These are phyloP conservation scores for Drosophila buzzatii DNA, from an alignment of 2,888 invertebrate genomes.

Conservation along the genomic window DNA sequence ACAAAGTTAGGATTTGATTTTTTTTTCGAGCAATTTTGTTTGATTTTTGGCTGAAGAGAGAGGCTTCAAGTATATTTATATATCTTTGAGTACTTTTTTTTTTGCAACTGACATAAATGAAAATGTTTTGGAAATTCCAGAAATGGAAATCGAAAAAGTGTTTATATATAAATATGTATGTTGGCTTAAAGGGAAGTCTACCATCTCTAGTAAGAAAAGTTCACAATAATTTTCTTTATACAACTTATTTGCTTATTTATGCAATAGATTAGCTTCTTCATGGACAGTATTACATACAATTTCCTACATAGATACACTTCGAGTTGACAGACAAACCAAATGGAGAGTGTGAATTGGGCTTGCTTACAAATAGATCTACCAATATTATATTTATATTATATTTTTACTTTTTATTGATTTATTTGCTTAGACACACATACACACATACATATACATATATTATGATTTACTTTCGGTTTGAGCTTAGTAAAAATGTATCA, in stretches of 20 bases:
- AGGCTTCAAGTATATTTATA: conserved; percentile 19
- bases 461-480: conserved; percentile 6
- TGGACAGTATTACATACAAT: conserved; percentile 24
- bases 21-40: conserved; percentile 13
- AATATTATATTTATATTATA: conserved; percentile 12
- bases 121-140: not conserved
- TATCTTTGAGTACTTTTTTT: not conserved
- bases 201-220: conserved; percentile 51
- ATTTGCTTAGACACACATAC: conserved; percentile 11
- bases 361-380: conserved; percentile 7
- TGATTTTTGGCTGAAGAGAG: conserved; percentile 38
- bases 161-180: conserved; percentile 3
- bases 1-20: conserved; percentile 77
- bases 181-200: conserved; percentile 40
- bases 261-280: conserved; percentile 3
- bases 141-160: conserved; percentile 3
- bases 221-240: conserved; percentile 9
- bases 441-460: conserved; percentile 6
- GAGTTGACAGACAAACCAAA: conserved; percentile 27
- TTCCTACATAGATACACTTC: conserved; percentile 26
- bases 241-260: conserved; percentile 13
- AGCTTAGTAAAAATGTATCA: conserved; percentile 52
- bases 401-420: conserved; percentile 6
- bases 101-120: conserved; percentile 24
- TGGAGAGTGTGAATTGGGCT: conserved; percentile 22